These are phyloP conservation scores for Lanius ludovicianus DNA, from an alignment of 2,113 vertebrate species.

Conservation along the genomic window DNA sequence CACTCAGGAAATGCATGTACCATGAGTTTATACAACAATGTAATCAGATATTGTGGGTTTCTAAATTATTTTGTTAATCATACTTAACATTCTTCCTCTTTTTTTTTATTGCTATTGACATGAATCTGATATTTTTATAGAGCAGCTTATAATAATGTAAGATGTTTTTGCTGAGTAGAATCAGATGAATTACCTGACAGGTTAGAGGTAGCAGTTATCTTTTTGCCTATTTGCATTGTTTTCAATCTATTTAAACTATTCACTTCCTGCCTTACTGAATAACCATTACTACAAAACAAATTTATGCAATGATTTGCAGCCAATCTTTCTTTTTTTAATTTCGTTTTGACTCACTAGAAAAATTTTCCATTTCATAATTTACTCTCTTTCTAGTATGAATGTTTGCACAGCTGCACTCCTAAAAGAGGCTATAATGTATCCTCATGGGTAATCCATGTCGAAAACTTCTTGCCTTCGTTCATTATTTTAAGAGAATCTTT, in stretches of 20 bases:
- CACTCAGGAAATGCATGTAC: background rate
- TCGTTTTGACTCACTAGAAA: background rate
- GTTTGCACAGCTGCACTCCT: background rate
- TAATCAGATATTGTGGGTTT: background rate
- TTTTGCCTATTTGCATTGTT: background rate
- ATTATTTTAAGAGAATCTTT: background rate
- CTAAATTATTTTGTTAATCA: background rate
- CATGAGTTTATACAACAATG: background rate
- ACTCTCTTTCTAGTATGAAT: background rate
- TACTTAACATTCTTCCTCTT: background rate
- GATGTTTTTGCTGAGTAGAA: background rate
- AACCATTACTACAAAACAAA: background rate
- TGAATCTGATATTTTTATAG: background rate
- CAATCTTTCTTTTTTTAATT: background rate
- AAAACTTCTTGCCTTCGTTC: background rate
- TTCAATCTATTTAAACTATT: background rate
- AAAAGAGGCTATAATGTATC: background rate
- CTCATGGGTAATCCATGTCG: background rate
- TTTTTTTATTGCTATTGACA: background rate
- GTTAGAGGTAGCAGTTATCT: background rate
- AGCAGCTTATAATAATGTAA: background rate
- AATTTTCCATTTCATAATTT: background rate
- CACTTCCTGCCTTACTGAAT: background rate
- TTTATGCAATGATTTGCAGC: background rate
- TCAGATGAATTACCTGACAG: background rate